Evolutionary conservation across 2,888 invertebrate genomes (phyloP), one percentile per base, ranked within the genome.

Genomic region (Eristalis arbustorum): DNA sequence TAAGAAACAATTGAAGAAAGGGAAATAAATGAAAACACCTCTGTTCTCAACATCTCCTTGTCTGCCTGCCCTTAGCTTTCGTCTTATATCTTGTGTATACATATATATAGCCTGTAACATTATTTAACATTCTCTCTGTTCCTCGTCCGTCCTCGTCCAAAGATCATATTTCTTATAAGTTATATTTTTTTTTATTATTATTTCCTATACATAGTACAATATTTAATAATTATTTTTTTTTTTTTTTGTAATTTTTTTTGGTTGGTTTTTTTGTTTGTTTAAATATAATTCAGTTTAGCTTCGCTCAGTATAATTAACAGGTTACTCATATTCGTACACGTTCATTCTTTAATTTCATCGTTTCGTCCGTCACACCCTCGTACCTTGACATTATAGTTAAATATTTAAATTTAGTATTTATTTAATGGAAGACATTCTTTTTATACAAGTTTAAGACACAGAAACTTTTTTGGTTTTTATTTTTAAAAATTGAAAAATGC

Each of bases 381-480:
- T 49, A 49, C 49, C 49, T 5, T 49, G 18, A 49, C 49, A 18
- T 76, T 84, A 73, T 73, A 88, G 83, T 80, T 88, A 73, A 80
- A 76, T 88, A 84, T 84, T 49, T 84, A 74, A 80, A 76, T 90
- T 90, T 90, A 91, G 90, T 91, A 91, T 91, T 91, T 88, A 88
- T 90, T 90, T 92, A 92, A 92, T 92, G 92, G 92, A 92, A 92
- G 92, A 92, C 92, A 92, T 92, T 91, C 49, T 59, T 92, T 89
- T 92, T 92, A 92, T 92, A 92, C 92, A 92, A 92, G 92, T 92
- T 92, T 92, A 92, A 92, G 92, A 92, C 92, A 92, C 92, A 92
- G 92, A 92, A 92, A 92, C 91, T 91, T 91, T 92, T 91, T 91
- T 91, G 90, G 88, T 90, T 59, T 88, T 89, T 74, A 66, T 88